A percentile compares a stretch with the other conserved stretches of the same genome.
These are phyloP conservation scores for Bellardia pandia DNA, from an alignment of 2,888 invertebrate genomes.

Conservation along the genomic window DNA sequence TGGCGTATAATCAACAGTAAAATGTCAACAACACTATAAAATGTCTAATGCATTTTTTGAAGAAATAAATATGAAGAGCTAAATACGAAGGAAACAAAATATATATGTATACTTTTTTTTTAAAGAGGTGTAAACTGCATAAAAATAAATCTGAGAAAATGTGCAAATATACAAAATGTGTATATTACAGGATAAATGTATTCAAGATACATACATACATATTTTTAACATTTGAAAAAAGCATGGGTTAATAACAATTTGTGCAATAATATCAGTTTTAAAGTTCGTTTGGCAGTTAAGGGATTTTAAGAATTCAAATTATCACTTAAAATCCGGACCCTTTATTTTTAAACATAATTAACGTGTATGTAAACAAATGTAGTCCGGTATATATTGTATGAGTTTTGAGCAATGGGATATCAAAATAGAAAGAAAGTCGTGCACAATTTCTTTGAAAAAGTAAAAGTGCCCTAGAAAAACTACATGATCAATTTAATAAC, in stretches of 20 bases:
- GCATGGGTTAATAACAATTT: background rate
- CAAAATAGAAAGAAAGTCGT: no score
- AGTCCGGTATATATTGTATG: no score
- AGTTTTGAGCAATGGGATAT: no score
- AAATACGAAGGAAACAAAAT: conserved; percentile 3
- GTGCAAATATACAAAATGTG: conserved; percentile 32
- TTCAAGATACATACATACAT: background rate
- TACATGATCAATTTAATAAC: no score
- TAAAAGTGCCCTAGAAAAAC: no score
- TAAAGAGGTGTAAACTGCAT: conserved; percentile 29
- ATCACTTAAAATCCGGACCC: no score
- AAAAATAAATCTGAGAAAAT: conserved; percentile 27
- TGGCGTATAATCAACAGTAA: conserved; percentile 71
- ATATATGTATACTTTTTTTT: background rate
- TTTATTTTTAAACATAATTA: no score
- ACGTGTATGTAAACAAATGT: no score
- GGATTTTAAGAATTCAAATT: no score
- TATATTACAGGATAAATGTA: background rate
- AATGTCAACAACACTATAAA: conserved; percentile 70
- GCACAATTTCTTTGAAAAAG: no score
- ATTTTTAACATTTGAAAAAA: background rate
- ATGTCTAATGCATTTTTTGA: conserved; percentile 64
- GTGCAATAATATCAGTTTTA: no score
- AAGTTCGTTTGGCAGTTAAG: no score
- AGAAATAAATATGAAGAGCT: conserved; percentile 49